These are phyloP conservation scores for Drosophila pullipes DNA, from an alignment of 2,888 invertebrate species.

Conservation along the genomic window DNA sequence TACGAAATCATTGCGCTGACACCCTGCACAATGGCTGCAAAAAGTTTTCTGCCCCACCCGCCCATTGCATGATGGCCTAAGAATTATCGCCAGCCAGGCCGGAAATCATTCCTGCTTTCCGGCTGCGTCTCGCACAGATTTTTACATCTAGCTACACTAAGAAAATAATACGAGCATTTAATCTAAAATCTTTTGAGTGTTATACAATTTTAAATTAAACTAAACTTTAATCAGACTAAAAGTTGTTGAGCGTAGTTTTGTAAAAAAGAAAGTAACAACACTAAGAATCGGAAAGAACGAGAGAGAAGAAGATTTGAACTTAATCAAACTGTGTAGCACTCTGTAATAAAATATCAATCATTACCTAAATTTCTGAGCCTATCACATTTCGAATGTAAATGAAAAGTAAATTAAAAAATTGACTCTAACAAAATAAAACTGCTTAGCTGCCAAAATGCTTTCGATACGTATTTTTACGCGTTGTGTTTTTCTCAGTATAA, in stretches of 20 bases:
- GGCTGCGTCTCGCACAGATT: conserved; percentile 52
- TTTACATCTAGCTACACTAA: conserved; percentile 24
- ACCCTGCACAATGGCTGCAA: conserved; percentile 68
- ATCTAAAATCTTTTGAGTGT: background rate
- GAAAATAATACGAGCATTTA: background rate
- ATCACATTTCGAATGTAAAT: background rate
- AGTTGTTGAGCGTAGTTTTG: too few species aligned
- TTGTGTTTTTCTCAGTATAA: background rate
- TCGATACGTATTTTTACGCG: background rate
- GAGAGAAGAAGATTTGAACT: too few species aligned
- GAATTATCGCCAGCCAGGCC: conserved; percentile 65
- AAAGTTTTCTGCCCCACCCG: conserved; percentile 50
- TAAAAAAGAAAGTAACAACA: too few species aligned
- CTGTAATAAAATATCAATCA: background rate
- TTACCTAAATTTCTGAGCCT: background rate
- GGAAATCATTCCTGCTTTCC: conserved; percentile 64
- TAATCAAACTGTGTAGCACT: background rate
- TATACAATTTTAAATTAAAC: background rate
- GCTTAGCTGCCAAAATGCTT: background rate
- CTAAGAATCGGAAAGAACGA: too few species aligned
- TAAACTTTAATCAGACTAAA: too few species aligned
- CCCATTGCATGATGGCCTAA: conserved; percentile 49
- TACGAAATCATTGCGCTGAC: conserved; percentile 60
- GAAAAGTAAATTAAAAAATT: background rate
- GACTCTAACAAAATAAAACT: background rate